Base-by-base conservation (phyloP, 2,888 invertebrate species). In the Chironomus tentans region DNA sequence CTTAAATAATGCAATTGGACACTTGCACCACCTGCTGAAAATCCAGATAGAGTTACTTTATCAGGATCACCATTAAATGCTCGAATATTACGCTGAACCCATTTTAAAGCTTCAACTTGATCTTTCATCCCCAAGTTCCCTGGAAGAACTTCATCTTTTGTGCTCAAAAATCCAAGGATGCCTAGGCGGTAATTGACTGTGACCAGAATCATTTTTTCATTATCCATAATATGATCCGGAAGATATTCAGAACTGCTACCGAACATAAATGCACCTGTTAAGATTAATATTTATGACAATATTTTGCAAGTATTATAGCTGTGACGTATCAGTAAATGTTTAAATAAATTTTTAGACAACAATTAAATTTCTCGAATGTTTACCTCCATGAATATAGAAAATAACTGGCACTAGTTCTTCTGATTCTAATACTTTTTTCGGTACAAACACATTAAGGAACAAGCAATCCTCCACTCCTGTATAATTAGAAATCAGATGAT, bases 41-140 rank as follows among this genome's bases (percentile, higher is more conserved):
- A 86, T 2, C 93, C 93, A 0, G 87, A 82, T 3, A 92, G 81
- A 0, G 91, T 90, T 46, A 92, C 86, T 76, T 88, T 88, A 65
- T 88, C 86, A 1, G 91, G 88, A 83, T 92, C 88, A 0, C 92
- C 92, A 2, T 90, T 91, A 79, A 93, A 92, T 80, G 85, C 85
- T 78, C 86, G 83, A 77, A 92, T 90, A 81, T 92, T 90, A 68
- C 87, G 82, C 77, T 88, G 87, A 0, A 91, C 83, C 91, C 92
- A 93, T 79, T 87, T 86, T 65, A 93, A 81, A 0, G 91, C 92
- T 78, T 89, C 84, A 24, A 86, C 85, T 83, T 92, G 92, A 85
- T 92, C 92, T 80, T 91, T 92, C 46, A 92, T 81, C 0, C 92
- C 92, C 79, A 87, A 88, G 81, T 92, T 92, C 4, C 91, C 91